Evolutionary conservation across 2,113 vertebrate genomes (phyloP).

Genomic region (Tragelaphus scriptus): DNA sequence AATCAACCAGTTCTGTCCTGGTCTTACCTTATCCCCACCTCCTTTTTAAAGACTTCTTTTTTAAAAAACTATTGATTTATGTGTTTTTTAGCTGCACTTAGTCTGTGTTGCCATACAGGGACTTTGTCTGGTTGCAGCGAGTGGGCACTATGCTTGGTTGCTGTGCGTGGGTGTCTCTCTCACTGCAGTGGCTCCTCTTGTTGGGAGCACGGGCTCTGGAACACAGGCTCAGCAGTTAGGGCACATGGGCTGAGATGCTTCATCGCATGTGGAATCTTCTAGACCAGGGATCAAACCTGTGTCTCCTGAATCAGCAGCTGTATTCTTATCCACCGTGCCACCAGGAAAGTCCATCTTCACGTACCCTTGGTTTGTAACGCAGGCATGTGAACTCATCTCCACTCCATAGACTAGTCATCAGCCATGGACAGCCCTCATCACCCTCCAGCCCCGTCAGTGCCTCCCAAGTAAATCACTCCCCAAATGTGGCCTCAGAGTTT

Average conservation of each 20-base stretch:
- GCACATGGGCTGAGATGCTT: rapidly evolving
- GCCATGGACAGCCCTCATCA: not conserved
- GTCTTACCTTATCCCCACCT: not conserved
- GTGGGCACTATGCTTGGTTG: rapidly evolving
- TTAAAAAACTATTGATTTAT: rapidly evolving
- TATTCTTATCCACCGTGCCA: not conserved
- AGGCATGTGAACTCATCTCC: not conserved
- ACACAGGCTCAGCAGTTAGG: not conserved
- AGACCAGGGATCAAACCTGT: rapidly evolving
- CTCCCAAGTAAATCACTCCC: not conserved
- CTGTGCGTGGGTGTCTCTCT: not conserved
- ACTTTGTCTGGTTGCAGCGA: not conserved
- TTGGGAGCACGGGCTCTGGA: not conserved
- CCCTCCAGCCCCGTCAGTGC: not conserved
- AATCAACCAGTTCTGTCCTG: not conserved
- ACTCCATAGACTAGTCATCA: not conserved
- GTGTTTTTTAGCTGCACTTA: not conserved
- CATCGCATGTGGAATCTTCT: not conserved
- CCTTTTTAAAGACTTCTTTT: not conserved
- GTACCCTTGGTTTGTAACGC: not conserved
- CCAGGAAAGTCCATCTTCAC: not conserved
- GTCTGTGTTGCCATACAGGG: not conserved
- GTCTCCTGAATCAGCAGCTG: not conserved
- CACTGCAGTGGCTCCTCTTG: not conserved
- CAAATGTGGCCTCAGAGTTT: not conserved